Percentiles rank a stretch among this genome's conserved stretches.
These are phyloP conservation scores for Yoshiicerus persimilis DNA, from an alignment of 1,140 invertebrate species.

Conservation along the genomic window DNA sequence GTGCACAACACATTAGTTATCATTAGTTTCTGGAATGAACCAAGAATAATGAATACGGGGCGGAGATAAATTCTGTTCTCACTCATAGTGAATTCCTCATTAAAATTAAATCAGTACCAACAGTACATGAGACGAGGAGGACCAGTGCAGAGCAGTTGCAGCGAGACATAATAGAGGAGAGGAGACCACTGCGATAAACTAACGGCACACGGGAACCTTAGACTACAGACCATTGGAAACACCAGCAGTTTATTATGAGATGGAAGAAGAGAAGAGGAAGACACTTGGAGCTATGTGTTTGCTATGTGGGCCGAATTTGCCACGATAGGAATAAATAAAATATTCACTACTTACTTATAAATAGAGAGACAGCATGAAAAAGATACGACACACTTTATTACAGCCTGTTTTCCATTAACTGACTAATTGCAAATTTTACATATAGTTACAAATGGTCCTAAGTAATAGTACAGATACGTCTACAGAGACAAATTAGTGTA, in stretches of 20 bases:
- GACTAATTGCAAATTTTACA: background rate
- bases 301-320: background rate
- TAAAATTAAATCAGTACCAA: conserved; percentile 4
- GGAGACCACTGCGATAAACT: background rate
- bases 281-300: background rate
- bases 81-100: conserved; percentile 16
- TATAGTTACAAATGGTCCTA: background rate
- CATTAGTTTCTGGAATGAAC: conserved; percentile 3
- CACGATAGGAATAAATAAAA: conserved; percentile 6
- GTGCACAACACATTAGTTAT: conserved; percentile 1
- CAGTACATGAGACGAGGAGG: background rate
- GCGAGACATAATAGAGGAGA: background rate
- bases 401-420: background rate
- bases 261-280: background rate
- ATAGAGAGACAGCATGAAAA: background rate
- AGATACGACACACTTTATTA: background rate
- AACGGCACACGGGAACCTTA: background rate
- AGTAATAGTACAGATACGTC: background rate
- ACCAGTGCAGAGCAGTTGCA: background rate
- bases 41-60: conserved; percentile 11
- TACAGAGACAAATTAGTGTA: background rate
- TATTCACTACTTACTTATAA: background rate
- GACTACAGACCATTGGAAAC: background rate
- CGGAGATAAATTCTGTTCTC: conserved; percentile 16
- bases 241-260: background rate